These are phyloP conservation scores for Polypterus bichir DNA, from an alignment of 2,113 vertebrate species.

Conservation along the genomic window DNA sequence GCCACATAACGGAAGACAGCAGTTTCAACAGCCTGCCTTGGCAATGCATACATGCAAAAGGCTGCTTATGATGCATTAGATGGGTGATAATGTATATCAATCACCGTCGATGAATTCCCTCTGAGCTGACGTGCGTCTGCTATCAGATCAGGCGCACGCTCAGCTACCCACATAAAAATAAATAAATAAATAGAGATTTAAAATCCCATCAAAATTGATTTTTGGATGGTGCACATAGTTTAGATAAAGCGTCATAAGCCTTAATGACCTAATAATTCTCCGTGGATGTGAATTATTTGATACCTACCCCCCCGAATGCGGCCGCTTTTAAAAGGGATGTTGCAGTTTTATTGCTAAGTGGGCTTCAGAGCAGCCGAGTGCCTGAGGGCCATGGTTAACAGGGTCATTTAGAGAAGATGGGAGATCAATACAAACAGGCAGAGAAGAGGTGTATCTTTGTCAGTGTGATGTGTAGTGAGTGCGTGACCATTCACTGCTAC, in stretches of 20 bases:
- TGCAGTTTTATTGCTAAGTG: slow-evolving; percentile 70
- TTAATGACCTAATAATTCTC: slow-evolving; percentile 57
- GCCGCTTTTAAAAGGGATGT: slow-evolving; percentile 26
- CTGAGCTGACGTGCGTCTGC: neutral
- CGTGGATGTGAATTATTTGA: slow-evolving; percentile 49
- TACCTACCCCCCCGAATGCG: slow-evolving; percentile 23
- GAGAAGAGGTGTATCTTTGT: slow-evolving; percentile 59
- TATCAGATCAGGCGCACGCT: neutral
- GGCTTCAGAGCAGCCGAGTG: slow-evolving; percentile 65
- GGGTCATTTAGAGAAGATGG: slow-evolving; percentile 67
- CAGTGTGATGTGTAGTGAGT: slow-evolving; percentile 53
- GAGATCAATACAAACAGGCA: slow-evolving; percentile 65
- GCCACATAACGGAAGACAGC: too few relatives aligned
- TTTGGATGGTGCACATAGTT: slow-evolving; percentile 54
- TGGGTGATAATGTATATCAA: neutral
- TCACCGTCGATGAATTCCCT: neutral
- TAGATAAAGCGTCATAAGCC: slow-evolving; percentile 53
- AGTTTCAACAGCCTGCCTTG: too few relatives aligned
- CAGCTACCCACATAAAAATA: slow-evolving; percentile 6
- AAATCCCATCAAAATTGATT: slow-evolving; percentile 52
- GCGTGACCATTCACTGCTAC: slow-evolving; percentile 47
- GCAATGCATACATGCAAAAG: too few relatives aligned
- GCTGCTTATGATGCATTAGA: neutral
- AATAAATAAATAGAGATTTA: slow-evolving; percentile 32
- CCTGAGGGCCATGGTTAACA: slow-evolving; percentile 63